These are phyloP conservation scores for Drosophila parabipectinata DNA, from an alignment of 1,140 invertebrate species.

Conservation along the genomic window DNA sequence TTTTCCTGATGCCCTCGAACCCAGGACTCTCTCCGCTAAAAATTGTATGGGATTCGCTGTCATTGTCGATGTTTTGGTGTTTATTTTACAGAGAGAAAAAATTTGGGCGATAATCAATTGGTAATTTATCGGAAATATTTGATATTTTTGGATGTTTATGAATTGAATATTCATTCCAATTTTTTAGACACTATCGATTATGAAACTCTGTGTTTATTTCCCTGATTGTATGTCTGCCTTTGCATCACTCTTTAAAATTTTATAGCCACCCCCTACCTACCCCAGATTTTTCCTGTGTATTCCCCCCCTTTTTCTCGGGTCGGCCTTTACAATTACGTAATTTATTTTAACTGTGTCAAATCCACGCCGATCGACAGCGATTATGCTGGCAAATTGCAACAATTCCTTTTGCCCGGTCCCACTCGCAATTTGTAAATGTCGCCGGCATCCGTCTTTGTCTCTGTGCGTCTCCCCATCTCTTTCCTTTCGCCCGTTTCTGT, in stretches of 20 bases:
- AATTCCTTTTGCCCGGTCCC: constrained; percentile 56
- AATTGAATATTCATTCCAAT: too few relatives aligned
- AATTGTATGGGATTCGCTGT: constrained; percentile 68
- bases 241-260: too few relatives aligned
- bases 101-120: neutral
- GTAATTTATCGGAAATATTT: too few relatives aligned
- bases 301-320: constrained; percentile 19
- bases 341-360: constrained; percentile 83
- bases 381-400: constrained; percentile 80
- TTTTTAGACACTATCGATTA: too few relatives aligned
- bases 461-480: constrained; percentile 3
- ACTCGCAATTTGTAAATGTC: constrained; percentile 76
- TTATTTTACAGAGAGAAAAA: constrained; percentile 6
- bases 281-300: neutral
- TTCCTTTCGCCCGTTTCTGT: constrained; percentile 9
- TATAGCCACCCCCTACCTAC: neutral
- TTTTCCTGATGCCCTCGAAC: constrained; percentile 8
- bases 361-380: constrained; percentile 78
- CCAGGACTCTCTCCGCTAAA: constrained; percentile 30
- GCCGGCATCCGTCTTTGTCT: constrained; percentile 58
- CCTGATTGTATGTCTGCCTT: too few relatives aligned
- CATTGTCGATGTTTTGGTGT: constrained; percentile 53
- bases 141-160: too few relatives aligned
- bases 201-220: too few relatives aligned
- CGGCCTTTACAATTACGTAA: constrained; percentile 75